These are phyloP conservation scores for Clistopyga incitator DNA, from an alignment of 2,888 invertebrate species.

Conservation along the genomic window DNA sequence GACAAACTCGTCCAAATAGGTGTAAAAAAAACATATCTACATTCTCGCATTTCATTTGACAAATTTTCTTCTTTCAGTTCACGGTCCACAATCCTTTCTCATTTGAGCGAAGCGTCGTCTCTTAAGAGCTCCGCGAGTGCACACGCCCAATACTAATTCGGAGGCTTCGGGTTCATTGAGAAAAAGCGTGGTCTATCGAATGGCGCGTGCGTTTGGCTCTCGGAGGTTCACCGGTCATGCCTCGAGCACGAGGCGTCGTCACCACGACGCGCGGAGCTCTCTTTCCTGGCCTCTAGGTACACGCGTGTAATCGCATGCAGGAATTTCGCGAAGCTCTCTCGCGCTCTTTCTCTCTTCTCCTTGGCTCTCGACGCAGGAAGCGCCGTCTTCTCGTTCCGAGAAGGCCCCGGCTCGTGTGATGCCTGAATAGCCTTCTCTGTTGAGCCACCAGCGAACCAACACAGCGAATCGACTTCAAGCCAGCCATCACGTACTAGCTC, in stretches of 20 bases:
- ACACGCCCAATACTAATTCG: slow-evolving; percentile 9
- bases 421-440: slow-evolving; percentile 68
- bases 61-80: neutral
- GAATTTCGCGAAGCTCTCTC: slow-evolving; percentile 66
- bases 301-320: slow-evolving; percentile 69
- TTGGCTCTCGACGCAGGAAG: slow-evolving; percentile 56
- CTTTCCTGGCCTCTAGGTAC: slow-evolving; percentile 55
- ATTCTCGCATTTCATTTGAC: neutral
- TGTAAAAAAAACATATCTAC: too few species aligned
- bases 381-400: slow-evolving; percentile 67
- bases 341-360: slow-evolving; percentile 30
- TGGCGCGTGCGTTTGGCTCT: slow-evolving; percentile 9
- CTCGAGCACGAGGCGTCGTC: slow-evolving; percentile 16
- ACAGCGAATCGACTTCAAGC: neutral
- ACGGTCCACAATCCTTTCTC: neutral
- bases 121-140: neutral
- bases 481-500: slow-evolving; percentile 30
- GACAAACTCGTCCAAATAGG: too few species aligned
- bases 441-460: slow-evolving; percentile 43
- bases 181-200: slow-evolving; percentile 3
- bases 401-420: slow-evolving; percentile 56
- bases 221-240: neutral
- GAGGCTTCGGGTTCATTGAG: slow-evolving; percentile 6
- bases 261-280: neutral
- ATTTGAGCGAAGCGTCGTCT: neutral